Conservation (phyloP, 1,140 invertebrate species). For the Aradophagus sp. region DNA sequence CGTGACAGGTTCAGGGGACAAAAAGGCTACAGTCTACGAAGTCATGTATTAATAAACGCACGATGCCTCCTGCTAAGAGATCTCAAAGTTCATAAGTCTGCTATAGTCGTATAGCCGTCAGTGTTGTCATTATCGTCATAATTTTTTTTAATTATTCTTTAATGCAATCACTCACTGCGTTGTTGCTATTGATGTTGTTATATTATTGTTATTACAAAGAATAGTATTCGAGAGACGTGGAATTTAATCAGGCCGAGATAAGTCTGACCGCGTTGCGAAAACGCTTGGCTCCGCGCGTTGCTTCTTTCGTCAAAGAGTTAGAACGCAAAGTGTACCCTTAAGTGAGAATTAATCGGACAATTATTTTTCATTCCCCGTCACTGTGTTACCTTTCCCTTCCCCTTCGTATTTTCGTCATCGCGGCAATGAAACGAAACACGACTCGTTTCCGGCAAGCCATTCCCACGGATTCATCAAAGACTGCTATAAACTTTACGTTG, state of each 20-base stretch:
- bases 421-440: not conserved
- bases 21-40: constrained; percentile 99
- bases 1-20: constrained; percentile 98
- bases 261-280: too few relatives aligned
- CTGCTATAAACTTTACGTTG: constrained; percentile 6
- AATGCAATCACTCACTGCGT: constrained; percentile 29
- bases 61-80: constrained; percentile 34
- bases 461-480: constrained; percentile 13
- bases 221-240: constrained; percentile 10
- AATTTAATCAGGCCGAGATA: not conserved
- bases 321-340: too few relatives aligned
- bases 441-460: constrained; percentile 1
- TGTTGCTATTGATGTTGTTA: constrained; percentile 51
- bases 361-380: too few relatives aligned
- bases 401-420: too few relatives aligned
- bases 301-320: too few relatives aligned
- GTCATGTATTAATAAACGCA: constrained; percentile 87
- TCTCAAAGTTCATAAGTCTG: constrained; percentile 45
- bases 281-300: too few relatives aligned
- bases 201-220: constrained; percentile 47
- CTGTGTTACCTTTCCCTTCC: too few relatives aligned
- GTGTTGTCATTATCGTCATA: constrained; percentile 42
- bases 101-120: constrained; percentile 47
- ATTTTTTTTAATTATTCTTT: constrained; percentile 11
- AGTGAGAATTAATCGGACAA: too few relatives aligned